A percentile compares a stretch with the other conserved stretches of the same genome.
Evolutionary conservation across 2,888 invertebrate species (phyloP).

Genomic region (Thymelicus sylvestris): DNA sequence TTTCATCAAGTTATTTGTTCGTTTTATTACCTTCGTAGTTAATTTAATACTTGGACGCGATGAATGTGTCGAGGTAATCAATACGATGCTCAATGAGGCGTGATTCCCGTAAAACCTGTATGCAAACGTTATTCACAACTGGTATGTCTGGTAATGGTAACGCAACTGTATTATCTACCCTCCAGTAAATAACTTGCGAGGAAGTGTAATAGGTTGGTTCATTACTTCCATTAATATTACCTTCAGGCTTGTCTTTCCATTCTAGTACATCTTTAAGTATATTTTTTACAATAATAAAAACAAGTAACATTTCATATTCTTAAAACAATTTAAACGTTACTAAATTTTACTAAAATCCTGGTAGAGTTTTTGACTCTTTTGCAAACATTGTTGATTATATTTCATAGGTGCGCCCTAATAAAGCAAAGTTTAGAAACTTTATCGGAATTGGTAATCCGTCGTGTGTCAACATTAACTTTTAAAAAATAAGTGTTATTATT

Average conservation of each 20-base stretch:
- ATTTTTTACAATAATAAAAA: no score
- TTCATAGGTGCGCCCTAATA: background rate
- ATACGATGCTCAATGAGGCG: slow-evolving; percentile 16
- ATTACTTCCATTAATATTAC: no score
- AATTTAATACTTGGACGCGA: background rate
- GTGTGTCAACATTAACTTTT: no score
- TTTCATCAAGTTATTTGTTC: background rate
- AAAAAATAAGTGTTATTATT: no score
- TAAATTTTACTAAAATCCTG: no score
- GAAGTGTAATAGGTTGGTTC: background rate
- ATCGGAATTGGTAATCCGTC: no score
- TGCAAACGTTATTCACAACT: slow-evolving; percentile 15
- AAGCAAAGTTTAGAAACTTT: no score
- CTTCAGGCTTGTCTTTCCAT: no score
- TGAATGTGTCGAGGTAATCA: slow-evolving; percentile 16
- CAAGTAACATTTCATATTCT: no score
- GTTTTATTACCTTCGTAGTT: background rate
- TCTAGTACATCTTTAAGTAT: no score
- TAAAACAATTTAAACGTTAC: no score
- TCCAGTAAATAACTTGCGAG: background rate
- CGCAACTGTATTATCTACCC: slow-evolving; percentile 19
- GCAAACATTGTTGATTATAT: background rate
- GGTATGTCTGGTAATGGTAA: slow-evolving; percentile 9
- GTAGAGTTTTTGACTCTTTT: no score
- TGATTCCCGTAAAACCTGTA: slow-evolving; percentile 30